Evolutionary conservation across 2,888 invertebrate genomes (phyloP), one percentile per base, ranked within the genome.

Genomic region (Nezara viridula): DNA sequence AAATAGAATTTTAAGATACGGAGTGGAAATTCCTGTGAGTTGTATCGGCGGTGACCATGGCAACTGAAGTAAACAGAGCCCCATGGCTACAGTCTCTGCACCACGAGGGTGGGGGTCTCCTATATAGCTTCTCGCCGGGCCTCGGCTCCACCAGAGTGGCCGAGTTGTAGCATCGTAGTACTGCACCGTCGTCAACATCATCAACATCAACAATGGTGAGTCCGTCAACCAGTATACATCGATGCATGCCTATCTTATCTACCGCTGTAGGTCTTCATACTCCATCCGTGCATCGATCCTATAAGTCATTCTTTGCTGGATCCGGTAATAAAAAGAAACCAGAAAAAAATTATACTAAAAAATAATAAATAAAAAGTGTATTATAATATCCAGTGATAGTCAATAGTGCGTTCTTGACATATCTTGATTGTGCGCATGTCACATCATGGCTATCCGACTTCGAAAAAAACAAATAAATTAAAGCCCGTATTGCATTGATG

Each of bases 71-170:
- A 81, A 81, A 81, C 81, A 81, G 24, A 81, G 44, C 19, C 19
- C 66, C 66, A 73, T 73, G 66, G 32, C 66, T 73, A 73, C 60
- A 60, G 60, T 27, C 60, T 27, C 60, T 60, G 60, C 60, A 77
- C 81, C 81, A 81, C 81, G 81, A 81, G 81, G 81, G 81, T 81
- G 81, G 81, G 81, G 81, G 81, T 6, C 12, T 47, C n/a, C 81
- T 81, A 81, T 81, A 81, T 81, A 81, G 81, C 81, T 14, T 6
- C 44, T 24, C 4, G 24, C 10, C 81, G 0, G 19, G 19, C 21
- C n/a, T 12, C 44, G 4, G 44, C n/a, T 44, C 44, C 77, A 40
- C n/a, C 24, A 81, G 44, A 81, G 81, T 81, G 81, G 44, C 81
- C 40, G 44, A n/a, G n/a, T 44, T 37, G 81, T 81, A 81, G 81